A percentile compares a stretch with the other conserved stretches of the same genome.
Evolutionary conservation across 2,797 vertebrate species (phyloP).

Genomic region (Pipistrellus kuhlii): DNA sequence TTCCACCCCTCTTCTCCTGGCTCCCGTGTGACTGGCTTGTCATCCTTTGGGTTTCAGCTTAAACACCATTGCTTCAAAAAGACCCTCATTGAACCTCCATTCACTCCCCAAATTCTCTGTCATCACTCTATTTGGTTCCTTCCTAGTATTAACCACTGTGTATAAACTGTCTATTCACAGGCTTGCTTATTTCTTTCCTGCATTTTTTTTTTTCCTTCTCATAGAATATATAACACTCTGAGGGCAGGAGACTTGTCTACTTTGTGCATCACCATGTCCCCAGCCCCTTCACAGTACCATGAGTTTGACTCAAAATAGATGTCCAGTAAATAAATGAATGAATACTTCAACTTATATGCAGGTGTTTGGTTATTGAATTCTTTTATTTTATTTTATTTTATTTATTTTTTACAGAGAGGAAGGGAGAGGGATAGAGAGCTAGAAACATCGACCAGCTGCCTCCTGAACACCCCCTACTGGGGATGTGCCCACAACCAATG

Average conservation of each 20-base stretch:
- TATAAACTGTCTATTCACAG: background rate
- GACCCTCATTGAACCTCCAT: background rate
- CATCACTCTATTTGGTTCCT: background rate
- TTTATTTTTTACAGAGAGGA: too few relatives aligned
- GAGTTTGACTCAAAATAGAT: background rate
- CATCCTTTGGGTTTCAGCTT: background rate
- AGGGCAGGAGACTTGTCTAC: background rate
- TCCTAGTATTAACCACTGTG: background rate
- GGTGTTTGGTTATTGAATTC: background rate
- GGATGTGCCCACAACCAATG: too few relatives aligned
- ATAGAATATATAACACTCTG: background rate
- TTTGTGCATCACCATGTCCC: background rate
- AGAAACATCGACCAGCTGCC: too few relatives aligned
- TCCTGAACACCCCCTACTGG: too few relatives aligned
- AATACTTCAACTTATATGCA: background rate
- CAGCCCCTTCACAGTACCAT: background rate
- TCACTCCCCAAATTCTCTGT: background rate
- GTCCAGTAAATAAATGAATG: background rate
- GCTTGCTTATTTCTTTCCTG: background rate
- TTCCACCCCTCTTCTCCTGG: background rate
- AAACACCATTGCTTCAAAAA: background rate
- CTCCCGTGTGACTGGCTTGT: background rate
- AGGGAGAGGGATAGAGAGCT: too few relatives aligned
- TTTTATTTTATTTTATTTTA: too few relatives aligned
- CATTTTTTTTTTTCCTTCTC: background rate